Evolutionary conservation across 1,140 invertebrate genomes (phyloP).

Genomic region (Drosophila punjabiensis): DNA sequence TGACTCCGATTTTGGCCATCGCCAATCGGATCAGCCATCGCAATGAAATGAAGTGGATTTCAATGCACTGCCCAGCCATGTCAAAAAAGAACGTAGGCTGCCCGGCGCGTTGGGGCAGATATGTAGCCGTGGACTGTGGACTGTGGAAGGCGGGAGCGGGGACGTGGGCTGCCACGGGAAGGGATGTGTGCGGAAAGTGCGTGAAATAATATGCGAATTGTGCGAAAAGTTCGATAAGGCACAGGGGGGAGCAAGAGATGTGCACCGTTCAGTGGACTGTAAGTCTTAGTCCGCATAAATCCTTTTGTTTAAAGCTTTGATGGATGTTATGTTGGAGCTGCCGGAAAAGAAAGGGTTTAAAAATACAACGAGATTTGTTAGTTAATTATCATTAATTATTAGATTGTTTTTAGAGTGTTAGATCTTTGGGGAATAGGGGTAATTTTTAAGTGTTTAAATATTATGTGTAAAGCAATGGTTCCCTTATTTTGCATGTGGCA

Average conservation of each 20-base stretch:
- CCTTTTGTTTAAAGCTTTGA: conserved; percentile 14
- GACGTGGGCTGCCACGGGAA: neutral
- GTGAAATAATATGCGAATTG: conserved; percentile 77
- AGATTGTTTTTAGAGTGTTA: neutral
- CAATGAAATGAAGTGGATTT: conserved; percentile 78
- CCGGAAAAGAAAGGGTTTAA: neutral
- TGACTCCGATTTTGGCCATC: conserved; percentile 49
- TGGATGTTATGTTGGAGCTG: neutral
- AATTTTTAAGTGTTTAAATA: too few species aligned
- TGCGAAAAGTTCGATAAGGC: conserved; percentile 67
- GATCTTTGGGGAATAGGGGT: too few species aligned
- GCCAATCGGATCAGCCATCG: conserved; percentile 55
- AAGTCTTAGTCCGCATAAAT: conserved; percentile 9
- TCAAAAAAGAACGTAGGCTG: conserved; percentile 37
- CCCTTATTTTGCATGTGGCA: too few species aligned
- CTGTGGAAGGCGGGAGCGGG: neutral
- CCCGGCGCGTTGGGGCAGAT: conserved; percentile 28
- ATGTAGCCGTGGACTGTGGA: conserved; percentile 13
- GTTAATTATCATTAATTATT: neutral
- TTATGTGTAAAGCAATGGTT: too few species aligned
- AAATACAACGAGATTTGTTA: neutral
- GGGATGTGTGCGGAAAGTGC: conserved; percentile 35
- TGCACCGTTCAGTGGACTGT: neutral
- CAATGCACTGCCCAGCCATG: conserved; percentile 71
- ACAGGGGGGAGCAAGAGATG: neutral